Base-by-base conservation (phyloP, 2,797 vertebrate genomes). In the Ataeniobius toweri region DNA sequence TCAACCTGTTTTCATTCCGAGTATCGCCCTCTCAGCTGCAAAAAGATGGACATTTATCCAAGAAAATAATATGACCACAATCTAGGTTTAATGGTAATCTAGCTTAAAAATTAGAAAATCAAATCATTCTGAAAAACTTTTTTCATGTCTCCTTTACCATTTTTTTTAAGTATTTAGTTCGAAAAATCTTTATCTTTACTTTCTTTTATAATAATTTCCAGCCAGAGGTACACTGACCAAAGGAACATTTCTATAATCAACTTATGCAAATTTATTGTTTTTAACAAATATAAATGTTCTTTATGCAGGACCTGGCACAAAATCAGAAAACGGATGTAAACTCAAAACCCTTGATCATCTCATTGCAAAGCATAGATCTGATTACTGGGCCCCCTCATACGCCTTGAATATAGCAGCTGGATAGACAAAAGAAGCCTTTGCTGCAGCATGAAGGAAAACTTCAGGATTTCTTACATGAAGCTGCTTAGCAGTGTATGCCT, bases 1-100 rank as follows among this genome's bases (percentile, higher is more conserved):
- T 68, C 53, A 31, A 69, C 46, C n/a, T 3, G 55, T 24, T 73
- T 76, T 61, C 26, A 78, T 75, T 65, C 71, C 46, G 58, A 76
- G 36, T 0, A 8, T 68, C 76, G 73, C 61, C 39, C 44, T 53
- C 76, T 70, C 16, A 53, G 63, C 71, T 77, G 63, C 51, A 61
- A 74, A 68, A 24, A 2, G 56, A 76, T 26, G 46, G 13, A 44
- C 24, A 68, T 72, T 63, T 5, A 72, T 76, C 73, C 13, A 72
- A 28, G n/a, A 26, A 36, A 9, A 46, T 48, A 77, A 67, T 31
- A 28, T 22, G n/a, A 46, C 24, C 1, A 14, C 1, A 7, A 56
- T 50, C 72, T 70, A 24, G 18, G 16, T 56, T 28, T 56, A 67
- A n/a, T 53, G 48, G 24, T 41, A 31, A 71, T 48, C 9, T 14